Base-by-base conservation (phyloP, 2,113 vertebrate genomes). In the Uropsilus gracilis region DNA sequence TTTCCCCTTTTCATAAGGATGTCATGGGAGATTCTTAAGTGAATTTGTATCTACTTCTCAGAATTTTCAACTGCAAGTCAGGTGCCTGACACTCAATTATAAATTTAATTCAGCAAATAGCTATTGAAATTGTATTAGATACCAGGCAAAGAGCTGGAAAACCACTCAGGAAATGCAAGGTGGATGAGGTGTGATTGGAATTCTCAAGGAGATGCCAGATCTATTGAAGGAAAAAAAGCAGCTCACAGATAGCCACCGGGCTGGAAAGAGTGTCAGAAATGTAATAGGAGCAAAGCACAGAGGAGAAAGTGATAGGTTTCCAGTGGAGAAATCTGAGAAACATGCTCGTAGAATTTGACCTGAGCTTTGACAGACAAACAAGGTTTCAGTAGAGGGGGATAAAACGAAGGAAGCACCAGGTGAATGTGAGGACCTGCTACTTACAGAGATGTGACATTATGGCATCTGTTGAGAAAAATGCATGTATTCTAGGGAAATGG, bases 11-110 rank as follows among this genome's bases (percentile, higher is more conserved):
- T 55, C 63, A 32, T 59, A 80, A 94, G 48, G 24, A 53, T 24
- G 28, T 1, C 11, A 64, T 1, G 57, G 71, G 24, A 86, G 42
- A 61, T 90, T 75, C 61, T 55, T 26, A 86, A 72, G 66, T 39
- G 7, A n/a, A 81, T 48, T 24, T 68, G 28, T 17, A 73, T 39
- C 37, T 22, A 44, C 5, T 13, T 86, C 46, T 91, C 37, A 72
- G 68, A 77, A 64, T 46, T 90, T 94, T 78, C 48, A 86, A n/a
- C 34, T 64, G 69, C 53, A 96, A 46, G 30, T 81, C 37, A 90
- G 34, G 17, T 80, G 18, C 64, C 90, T 64, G 8, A 83, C 78
- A 71, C 37, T 69, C 16, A 34, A 17, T 80, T 73, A 28, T 14
- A 75, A 86, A 95, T 34, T 30, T 20, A 84, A 57, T 71, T 64